Base-by-base conservation (phyloP, 2,797 vertebrate genomes). In the Brachyalestes nurse region DNA sequence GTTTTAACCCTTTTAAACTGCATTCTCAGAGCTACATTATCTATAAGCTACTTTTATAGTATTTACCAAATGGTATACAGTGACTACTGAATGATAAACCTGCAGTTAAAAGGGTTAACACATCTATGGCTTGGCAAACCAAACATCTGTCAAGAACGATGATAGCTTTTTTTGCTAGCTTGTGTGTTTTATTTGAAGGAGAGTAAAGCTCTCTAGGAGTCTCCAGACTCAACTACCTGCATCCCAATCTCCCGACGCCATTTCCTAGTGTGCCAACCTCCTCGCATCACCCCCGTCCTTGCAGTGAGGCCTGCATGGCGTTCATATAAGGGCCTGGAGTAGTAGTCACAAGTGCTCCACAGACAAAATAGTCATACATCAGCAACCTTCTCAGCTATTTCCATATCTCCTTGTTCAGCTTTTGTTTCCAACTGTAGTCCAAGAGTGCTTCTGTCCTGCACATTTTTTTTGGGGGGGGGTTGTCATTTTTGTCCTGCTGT, bases 401-500 rank as follows among this genome's bases (percentile, higher is more conserved):
- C 70, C 53, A 76, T 74, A 77, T 28, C 45, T 72, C n/a, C 42
- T 66, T n/a, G 17, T 45, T 13, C 76, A 16, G 25, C 10, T 45
- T 4, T 66, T 17, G 17, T 65, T 65, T 7, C 62, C 34, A 40
- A 19, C 17, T 17, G 16, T 65, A 28, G 34, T 42, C 7, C 62
- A 19, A 17, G 7, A 65, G 16, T 66, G 5, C 40, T 40, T 0
- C 8, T 13, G 38, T 45, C n/a, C 40, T 40, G 14, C 61, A 61
- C 23, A 16, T 25, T 60, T 60, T 17, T 34, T 34, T 28, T n/a
- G n/a, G n/a, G n/a, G n/a, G n/a, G n/a, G n/a, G 28, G 1, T 34
- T 34, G 34, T 34, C 10, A 4, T 51, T 14, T 65, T 65, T 19
- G 38, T 10, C 16, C 16, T n/a, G 25, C 25, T 38, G 5, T 17